Evolutionary conservation across 2,888 invertebrate species (phyloP), one percentile per base, ranked within the genome.

Genomic region (Sarcophaga rosellei): DNA sequence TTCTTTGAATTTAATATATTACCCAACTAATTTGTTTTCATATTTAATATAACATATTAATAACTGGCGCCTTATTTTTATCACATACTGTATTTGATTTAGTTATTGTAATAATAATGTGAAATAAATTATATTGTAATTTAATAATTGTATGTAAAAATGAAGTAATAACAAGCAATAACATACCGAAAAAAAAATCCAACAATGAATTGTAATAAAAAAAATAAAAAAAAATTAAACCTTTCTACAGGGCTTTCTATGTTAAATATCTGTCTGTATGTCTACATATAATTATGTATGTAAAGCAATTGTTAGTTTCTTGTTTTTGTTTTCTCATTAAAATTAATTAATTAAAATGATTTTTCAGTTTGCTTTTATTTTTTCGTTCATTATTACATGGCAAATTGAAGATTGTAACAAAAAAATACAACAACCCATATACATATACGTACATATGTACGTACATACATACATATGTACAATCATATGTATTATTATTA

Each of bases 291-390:
- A 47, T 3, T 47, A 12, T 53, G 53, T 17, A 53, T n/a, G 61
- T 10, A 17, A 21, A n/a, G 17, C 10, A 20, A 21, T 69, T 65
- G 63, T n/a, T n/a, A n/a, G n/a, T 75, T n/a, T 25, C 12, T 74
- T 35, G 2, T 47, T 45, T 62, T 63, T 47, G 45, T 57, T 57
- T 57, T 65, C 65, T 75, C 35, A 66, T 45, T 75, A 20, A 75
- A 75, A 35, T 12, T 62, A 68, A 69, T 74, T 81, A 81, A 80
- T 73, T 74, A 62, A 68, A 74, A 61, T 73, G 45, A 73, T 80
- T 66, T 81, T 73, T 81, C 20, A 74, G 17, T 35, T 74, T 74
- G 44, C 53, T 81, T 74, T 62, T 21, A 68, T 61, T 35, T 35
- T 35, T 74, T 63, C 17, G 15, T 63, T 21, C 10, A 17, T 73